Evolutionary conservation across 2,797 vertebrate genomes (phyloP).

Genomic region (Hipposideros larvatus): DNA sequence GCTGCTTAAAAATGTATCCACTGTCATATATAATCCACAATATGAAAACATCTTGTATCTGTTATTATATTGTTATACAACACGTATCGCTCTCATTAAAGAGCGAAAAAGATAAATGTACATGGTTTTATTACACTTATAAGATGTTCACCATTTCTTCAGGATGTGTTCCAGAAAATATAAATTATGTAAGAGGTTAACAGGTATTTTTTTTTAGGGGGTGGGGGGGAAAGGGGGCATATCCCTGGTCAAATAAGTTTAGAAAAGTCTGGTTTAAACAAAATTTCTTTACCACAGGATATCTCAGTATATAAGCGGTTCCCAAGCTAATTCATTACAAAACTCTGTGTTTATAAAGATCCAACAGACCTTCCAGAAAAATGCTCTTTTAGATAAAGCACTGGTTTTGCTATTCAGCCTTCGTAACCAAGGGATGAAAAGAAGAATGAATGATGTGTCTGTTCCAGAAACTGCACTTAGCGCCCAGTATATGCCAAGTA

Average conservation of each 20-base stretch:
- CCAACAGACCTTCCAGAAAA: constrained; percentile 10
- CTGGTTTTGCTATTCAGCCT: neutral
- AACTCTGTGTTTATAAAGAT: neutral
- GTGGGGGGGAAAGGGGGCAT: neutral
- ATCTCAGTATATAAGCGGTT: neutral
- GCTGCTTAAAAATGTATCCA: neutral
- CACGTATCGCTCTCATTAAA: neutral
- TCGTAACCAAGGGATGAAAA: neutral
- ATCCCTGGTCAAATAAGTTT: neutral
- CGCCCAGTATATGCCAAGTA: neutral
- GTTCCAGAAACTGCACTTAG: neutral
- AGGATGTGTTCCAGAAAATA: constrained; percentile 9
- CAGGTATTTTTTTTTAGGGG: neutral
- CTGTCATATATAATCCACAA: neutral
- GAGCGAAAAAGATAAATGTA: neutral
- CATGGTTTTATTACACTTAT: neutral
- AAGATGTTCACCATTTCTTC: neutral
- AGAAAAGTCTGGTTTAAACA: neutral
- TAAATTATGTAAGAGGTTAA: neutral
- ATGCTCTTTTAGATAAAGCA: neutral
- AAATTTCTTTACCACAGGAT: neutral
- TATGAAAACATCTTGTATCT: neutral
- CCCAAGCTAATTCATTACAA: neutral
- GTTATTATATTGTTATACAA: neutral
- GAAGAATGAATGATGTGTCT: neutral